Evolutionary conservation across 2,797 vertebrate genomes (phyloP).

Genomic region (Ambastaia sidthimunki): DNA sequence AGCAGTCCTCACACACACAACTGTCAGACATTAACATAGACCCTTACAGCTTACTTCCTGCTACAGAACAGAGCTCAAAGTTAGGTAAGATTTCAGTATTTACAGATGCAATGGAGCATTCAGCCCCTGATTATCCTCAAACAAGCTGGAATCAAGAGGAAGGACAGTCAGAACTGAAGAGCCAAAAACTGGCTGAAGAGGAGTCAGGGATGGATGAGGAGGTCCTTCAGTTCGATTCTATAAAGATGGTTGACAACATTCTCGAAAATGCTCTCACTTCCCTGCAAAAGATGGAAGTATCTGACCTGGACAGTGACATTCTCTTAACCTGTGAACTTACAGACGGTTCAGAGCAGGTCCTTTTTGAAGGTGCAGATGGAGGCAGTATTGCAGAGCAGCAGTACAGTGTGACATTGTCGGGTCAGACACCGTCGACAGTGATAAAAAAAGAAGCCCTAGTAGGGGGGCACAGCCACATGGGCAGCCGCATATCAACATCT

Average conservation of each 20-base stretch:
- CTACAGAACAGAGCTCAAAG: not conserved
- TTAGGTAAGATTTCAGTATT: not conserved
- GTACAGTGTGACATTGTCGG: conserved; percentile 21
- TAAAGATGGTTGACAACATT: conserved; percentile 60
- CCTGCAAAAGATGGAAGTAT: conserved; percentile 56
- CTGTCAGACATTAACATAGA: too few species aligned
- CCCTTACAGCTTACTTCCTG: not conserved
- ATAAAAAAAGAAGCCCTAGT: conserved; percentile 49
- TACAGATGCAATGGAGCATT: not conserved
- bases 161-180: not conserved
- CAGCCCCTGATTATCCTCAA: conserved; percentile 7
- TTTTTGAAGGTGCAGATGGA: conserved; percentile 25
- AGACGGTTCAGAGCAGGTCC: conserved; percentile 18
- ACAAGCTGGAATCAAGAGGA: conserved; percentile 4
- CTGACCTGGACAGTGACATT: conserved; percentile 28
- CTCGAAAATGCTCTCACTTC: conserved; percentile 60
- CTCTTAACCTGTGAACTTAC: conserved; percentile 8
- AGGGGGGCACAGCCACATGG: conserved; percentile 36
- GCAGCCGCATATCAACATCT: conserved; percentile 57
- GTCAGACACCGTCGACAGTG: conserved; percentile 10
- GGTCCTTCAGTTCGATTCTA: conserved; percentile 57
- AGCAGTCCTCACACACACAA: too few species aligned
- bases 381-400: conserved; percentile 28
- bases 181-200: not conserved
- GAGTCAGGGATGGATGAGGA: conserved; percentile 24